These are phyloP conservation scores for Rhinolophus ferrumequinum DNA, from an alignment of 2,113 vertebrate species.

Conservation along the genomic window DNA sequence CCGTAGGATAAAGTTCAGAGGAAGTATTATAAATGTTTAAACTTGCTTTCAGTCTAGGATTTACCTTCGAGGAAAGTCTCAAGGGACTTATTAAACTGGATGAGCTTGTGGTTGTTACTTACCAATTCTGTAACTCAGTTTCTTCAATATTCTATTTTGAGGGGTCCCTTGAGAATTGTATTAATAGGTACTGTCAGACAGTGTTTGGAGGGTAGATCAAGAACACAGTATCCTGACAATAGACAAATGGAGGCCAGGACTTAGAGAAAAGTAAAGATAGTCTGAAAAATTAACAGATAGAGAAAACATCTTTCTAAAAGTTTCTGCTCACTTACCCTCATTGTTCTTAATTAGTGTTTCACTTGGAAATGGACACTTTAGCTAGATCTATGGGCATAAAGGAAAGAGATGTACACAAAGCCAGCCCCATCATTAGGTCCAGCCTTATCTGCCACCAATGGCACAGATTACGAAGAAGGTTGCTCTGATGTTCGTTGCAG, in stretches of 20 bases:
- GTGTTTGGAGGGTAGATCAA: conserved; percentile 10
- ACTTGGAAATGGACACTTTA: conserved; percentile 9
- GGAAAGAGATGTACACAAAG: conserved; percentile 29
- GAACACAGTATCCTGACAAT: conserved; percentile 33
- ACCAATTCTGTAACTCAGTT: conserved; percentile 27
- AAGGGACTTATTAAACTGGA: neutral
- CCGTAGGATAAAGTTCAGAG: conserved; percentile 6
- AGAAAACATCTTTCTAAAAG: conserved; percentile 14
- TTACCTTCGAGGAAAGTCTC: conserved; percentile 54
- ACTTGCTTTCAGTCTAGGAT: conserved; percentile 28
- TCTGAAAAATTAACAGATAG: neutral
- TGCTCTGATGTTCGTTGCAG: neutral
- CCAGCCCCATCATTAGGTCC: neutral
- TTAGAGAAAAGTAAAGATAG: conserved; percentile 40
- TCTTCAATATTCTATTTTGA: conserved; percentile 51
- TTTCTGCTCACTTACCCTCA: conserved; percentile 17
- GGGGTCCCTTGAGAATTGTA: neutral
- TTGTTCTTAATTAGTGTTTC: conserved; percentile 6
- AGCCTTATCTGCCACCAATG: neutral
- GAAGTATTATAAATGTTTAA: conserved; percentile 17
- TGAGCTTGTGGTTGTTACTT: conserved; percentile 12
- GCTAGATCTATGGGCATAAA: neutral
- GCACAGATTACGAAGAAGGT: neutral
- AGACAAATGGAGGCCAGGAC: neutral
- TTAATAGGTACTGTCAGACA: conserved; percentile 29